A percentile compares a stretch with the other conserved stretches of the same genome.
These are phyloP conservation scores for Zaprionus africanus DNA, from an alignment of 1,140 invertebrate species.

Conservation along the genomic window DNA sequence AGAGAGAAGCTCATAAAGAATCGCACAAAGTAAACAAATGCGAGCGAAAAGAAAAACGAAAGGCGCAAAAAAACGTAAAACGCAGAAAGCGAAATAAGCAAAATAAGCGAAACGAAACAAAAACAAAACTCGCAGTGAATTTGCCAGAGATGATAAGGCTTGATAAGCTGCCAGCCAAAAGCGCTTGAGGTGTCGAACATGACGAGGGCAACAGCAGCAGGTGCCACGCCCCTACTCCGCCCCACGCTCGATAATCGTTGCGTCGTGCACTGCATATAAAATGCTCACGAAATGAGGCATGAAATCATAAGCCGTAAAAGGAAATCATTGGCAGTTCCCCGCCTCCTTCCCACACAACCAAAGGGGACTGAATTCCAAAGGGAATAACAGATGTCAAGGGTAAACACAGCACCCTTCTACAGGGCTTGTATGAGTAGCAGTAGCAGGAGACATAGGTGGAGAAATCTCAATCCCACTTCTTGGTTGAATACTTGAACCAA, in stretches of 20 bases:
- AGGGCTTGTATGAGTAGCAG: too few species aligned
- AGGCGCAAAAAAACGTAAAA: background rate
- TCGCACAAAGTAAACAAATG: slow-evolving; percentile 1
- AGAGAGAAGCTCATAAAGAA: background rate
- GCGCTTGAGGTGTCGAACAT: slow-evolving; percentile 48
- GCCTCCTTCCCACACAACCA: too few species aligned
- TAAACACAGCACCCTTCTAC: too few species aligned
- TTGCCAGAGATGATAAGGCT: slow-evolving; percentile 57
- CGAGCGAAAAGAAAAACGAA: slow-evolving; percentile 30
- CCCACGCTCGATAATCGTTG: slow-evolving; percentile 15
- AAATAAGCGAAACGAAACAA: background rate
- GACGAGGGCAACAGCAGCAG: background rate
- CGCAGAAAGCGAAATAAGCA: background rate
- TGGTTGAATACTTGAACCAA: too few species aligned
- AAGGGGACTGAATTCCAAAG: too few species aligned
- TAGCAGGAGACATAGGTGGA: too few species aligned
- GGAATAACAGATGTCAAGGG: too few species aligned
- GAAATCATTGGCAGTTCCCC: too few species aligned
- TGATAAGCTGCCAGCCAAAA: slow-evolving; percentile 38
- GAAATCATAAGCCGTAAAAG: slow-evolving; percentile 36
- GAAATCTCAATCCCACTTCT: too few species aligned
- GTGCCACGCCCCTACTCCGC: background rate
- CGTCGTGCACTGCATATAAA: slow-evolving; percentile 27
- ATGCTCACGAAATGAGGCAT: slow-evolving; percentile 39
- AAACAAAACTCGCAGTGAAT: slow-evolving; percentile 22